A percentile compares a stretch with the other conserved stretches of the same genome.
Conservation (phyloP, 2,113 vertebrate species). For the Dermatemys mawii region DNA sequence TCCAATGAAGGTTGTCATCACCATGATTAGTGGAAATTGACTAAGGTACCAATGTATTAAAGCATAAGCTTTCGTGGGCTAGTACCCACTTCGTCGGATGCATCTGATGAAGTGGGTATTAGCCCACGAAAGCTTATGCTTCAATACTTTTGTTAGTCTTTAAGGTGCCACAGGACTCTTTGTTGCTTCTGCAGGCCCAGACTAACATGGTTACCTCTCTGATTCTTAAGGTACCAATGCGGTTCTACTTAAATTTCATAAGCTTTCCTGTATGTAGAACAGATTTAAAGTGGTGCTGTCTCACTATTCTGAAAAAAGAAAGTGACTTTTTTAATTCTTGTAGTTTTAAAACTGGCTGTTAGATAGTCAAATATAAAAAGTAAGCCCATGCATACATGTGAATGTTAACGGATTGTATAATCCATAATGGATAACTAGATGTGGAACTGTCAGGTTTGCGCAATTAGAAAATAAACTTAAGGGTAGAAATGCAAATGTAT, state of each 20-base stretch:
- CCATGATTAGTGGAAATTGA: neutral
- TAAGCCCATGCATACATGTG: accelerated
- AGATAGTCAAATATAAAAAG: neutral
- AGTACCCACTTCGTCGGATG: too few relatives aligned
- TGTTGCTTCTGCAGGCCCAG: too few relatives aligned
- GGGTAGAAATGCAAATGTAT: neutral
- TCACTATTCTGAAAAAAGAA: neutral
- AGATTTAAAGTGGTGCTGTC: neutral
- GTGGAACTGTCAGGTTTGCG: neutral
- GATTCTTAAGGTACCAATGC: neutral
- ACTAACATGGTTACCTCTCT: too few relatives aligned
- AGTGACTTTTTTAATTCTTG: neutral
- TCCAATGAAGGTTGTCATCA: neutral
- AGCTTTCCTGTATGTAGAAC: neutral
- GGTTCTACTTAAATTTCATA: neutral
- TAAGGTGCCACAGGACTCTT: too few relatives aligned
- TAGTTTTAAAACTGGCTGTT: neutral
- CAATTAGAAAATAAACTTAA: neutral
- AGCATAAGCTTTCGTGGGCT: too few relatives aligned
- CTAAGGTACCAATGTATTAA: neutral
- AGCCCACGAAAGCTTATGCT: too few relatives aligned
- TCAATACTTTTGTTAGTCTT: too few relatives aligned
- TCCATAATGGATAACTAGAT: neutral
- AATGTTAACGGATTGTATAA: neutral
- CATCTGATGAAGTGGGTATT: too few relatives aligned